A percentile compares a stretch with the other conserved stretches of the same genome.
These are phyloP conservation scores for Scopus umbretta DNA, from an alignment of 2,113 vertebrate species.

Conservation along the genomic window DNA sequence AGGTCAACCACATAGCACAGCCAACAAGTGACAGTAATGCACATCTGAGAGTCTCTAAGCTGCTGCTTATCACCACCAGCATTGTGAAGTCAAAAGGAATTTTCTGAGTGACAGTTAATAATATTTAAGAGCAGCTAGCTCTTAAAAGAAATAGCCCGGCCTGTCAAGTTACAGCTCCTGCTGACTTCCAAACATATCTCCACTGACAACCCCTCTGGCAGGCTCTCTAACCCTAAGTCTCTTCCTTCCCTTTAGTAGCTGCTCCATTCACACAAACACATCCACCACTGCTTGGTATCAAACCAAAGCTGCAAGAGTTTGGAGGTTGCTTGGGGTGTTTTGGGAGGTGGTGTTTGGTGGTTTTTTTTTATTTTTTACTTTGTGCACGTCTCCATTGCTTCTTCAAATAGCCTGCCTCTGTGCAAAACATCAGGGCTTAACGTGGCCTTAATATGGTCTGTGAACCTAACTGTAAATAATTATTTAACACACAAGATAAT, in stretches of 20 bases:
- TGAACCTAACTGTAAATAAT: background rate
- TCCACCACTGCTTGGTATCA: background rate
- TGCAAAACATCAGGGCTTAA: background rate
- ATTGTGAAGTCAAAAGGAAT: background rate
- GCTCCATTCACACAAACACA: background rate
- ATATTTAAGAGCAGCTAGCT: background rate
- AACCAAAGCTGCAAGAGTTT: background rate
- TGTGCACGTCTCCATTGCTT: background rate
- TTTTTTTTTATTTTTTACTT: no score
- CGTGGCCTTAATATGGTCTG: background rate
- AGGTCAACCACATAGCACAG: background rate
- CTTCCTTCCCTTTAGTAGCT: background rate
- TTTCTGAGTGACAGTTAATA: background rate
- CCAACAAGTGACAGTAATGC: background rate
- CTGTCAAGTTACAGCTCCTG: background rate
- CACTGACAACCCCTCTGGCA: background rate
- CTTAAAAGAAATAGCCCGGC: background rate
- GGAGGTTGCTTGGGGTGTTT: background rate
- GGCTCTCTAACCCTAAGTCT: background rate
- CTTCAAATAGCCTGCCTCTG: background rate
- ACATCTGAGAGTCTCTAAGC: background rate
- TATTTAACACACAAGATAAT: background rate
- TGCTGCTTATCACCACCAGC: background rate
- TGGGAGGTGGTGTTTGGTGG: no score
- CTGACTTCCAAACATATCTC: background rate